Conservation (phyloP, 2,888 invertebrate species). For the Drosophila conformis region DNA sequence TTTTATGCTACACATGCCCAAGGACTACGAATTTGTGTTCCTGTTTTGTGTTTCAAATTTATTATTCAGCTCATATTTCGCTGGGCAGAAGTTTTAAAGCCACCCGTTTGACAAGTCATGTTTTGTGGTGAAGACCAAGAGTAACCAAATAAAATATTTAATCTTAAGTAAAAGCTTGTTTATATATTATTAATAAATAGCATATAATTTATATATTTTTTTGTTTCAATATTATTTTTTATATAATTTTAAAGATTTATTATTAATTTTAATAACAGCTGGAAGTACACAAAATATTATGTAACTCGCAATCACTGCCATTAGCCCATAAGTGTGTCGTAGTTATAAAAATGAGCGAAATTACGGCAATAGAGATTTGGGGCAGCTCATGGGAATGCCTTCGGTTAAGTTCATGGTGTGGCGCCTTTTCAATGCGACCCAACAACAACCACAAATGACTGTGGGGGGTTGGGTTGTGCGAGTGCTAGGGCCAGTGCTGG, state of each 20-base stretch:
- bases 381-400: conserved; percentile 52
- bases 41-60: conserved; percentile 23
- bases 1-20: conserved; percentile 52
- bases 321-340: conserved; percentile 45
- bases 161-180: too few relatives aligned
- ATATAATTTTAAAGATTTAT: background rate
- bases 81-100: background rate
- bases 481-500: background rate
- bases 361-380: conserved; percentile 59
- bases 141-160: background rate
- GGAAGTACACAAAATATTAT: conserved; percentile 15
- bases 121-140: background rate
- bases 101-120: background rate
- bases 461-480: conserved; percentile 12
- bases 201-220: background rate
- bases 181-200: too few relatives aligned
- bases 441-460: conserved; percentile 67
- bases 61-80: conserved; percentile 1
- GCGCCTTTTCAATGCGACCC: conserved; percentile 67
- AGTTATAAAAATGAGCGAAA: conserved; percentile 62
- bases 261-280: conserved; percentile 6
- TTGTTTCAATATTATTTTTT: background rate
- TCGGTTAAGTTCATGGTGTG: conserved; percentile 51
- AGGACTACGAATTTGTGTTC: background rate
- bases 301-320: conserved; percentile 13